Evolutionary conservation across 2,888 invertebrate genomes (phyloP).

Genomic region (Bombylius discolor): DNA sequence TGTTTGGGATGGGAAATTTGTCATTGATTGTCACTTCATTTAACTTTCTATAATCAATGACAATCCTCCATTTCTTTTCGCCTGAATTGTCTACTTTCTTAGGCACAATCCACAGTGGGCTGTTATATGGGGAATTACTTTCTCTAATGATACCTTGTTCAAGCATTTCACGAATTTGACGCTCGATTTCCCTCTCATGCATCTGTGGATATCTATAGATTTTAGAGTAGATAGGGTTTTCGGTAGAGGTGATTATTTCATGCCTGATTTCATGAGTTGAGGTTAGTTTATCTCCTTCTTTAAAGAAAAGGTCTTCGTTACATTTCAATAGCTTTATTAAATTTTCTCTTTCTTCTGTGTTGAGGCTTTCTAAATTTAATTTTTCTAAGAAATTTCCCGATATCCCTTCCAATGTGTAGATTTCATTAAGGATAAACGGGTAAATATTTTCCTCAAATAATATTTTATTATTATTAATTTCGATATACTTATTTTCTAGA

Average conservation of each 20-base stretch:
- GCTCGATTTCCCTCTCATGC: slow-evolving; percentile 10
- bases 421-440: slow-evolving; percentile 9
- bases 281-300: slow-evolving; percentile 6
- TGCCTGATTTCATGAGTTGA: slow-evolving; percentile 1
- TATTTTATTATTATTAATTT: slow-evolving; percentile 6
- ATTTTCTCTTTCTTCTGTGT: slow-evolving; percentile 4
- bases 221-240: slow-evolving; percentile 3
- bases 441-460: slow-evolving; percentile 1
- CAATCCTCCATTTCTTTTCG: slow-evolving; percentile 11
- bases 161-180: slow-evolving; percentile 8
- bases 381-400: slow-evolving; percentile 3
- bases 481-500: slow-evolving; percentile 7
- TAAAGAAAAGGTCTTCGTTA: slow-evolving; percentile 1
- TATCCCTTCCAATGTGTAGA: slow-evolving; percentile 9
- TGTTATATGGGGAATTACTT: slow-evolving; percentile 12
- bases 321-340: slow-evolving; percentile 1
- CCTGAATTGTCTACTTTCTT: slow-evolving; percentile 13
- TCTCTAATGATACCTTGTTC: slow-evolving; percentile 6
- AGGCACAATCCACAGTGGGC: slow-evolving; percentile 12
- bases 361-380: slow-evolving; percentile 2
- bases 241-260: slow-evolving; percentile 5
- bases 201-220: slow-evolving; percentile 9
- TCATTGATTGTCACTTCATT: slow-evolving; percentile 13
- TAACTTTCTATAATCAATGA: slow-evolving; percentile 5
- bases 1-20: slow-evolving; percentile 14